Conservation (phyloP, 2,113 vertebrate genomes). For the Clinocottus analis region DNA sequence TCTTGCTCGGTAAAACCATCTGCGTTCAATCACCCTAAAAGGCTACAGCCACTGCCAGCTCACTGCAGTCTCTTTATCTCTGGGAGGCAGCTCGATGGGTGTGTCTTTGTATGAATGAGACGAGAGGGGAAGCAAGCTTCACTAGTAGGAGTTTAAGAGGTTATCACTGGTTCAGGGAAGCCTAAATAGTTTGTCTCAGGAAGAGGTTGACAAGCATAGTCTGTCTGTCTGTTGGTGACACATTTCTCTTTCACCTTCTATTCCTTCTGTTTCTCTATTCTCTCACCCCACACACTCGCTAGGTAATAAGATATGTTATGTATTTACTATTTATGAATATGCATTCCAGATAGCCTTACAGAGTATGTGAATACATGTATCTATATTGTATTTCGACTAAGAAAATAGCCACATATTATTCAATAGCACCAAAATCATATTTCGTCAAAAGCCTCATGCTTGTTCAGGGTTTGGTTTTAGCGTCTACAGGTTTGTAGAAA, state of each 20-base stretch:
- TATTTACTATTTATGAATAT: not conserved
- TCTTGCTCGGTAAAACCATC: conserved; percentile 45
- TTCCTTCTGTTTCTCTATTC: not conserved
- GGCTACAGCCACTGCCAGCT: conserved; percentile 42
- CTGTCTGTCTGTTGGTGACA: conserved; percentile 29
- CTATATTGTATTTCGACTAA: not conserved
- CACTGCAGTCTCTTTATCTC: conserved; percentile 35
- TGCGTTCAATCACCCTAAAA: conserved; percentile 61
- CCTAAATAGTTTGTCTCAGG: not conserved
- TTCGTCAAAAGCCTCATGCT: not conserved
- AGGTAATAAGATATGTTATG: not conserved
- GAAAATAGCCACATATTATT: not conserved
- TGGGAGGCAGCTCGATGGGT: conserved; percentile 12
- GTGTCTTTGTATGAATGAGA: not conserved
- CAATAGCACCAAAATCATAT: no score
- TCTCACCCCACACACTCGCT: not conserved
- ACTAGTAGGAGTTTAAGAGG: not conserved
- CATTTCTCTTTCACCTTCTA: conserved; percentile 20
- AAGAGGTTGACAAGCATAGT: conserved; percentile 1
- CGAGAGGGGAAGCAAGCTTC: not conserved
- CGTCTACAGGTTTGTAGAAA: conserved; percentile 10
- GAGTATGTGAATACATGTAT: not conserved
- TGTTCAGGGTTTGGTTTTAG: not conserved
- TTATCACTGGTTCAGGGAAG: not conserved
- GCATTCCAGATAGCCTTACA: not conserved